Evolutionary conservation across 1,140 invertebrate species (phyloP), one percentile per base, ranked within the genome.

Genomic region (Galendromus occidentalis): DNA sequence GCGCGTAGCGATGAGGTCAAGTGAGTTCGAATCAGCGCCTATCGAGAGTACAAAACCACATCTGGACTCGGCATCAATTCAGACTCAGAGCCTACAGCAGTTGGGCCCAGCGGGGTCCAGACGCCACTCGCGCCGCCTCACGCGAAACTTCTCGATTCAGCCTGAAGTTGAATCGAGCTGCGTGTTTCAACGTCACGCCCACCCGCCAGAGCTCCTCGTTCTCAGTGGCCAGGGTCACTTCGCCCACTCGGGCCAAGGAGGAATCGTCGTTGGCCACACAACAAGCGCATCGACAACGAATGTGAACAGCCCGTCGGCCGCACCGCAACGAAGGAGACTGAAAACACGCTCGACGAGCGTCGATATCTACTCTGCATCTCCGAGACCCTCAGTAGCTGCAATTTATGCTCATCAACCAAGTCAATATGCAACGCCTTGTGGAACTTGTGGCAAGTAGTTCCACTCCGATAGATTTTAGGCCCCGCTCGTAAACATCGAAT

Each of bases 401-500:
- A 25, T 59, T 9, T 59, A 59, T 25, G 51, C 51, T 59, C 51
- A 59, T 25, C 33, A 39, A 39, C 51, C 51, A 17, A 59, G 33
- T 59, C 51, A 17, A 59, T 59, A 59, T 59, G 51, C 51, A 59
- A 59, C 51, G 51, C 51, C 51, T 59, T 59, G 22, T 59, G 51
- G 51, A 29, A 59, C 25, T 33, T 59, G 51, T 25, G 51, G 51
- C 33, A 59, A n/a, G 51, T 59, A 18, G 2, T 33, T 9, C 33
- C 33, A 6, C n/a, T n/a, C n/a, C n/a, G n/a, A n/a, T n/a, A n/a
- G n/a, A n/a, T n/a, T n/a, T n/a, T n/a, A n/a, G n/a, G n/a, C n/a
- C n/a, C n/a, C n/a, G n/a, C n/a, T n/a, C n/a, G n/a, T n/a, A n/a
- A n/a, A n/a, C 33, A 39, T 39, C 33, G 33, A 39, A 39, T 39